These are phyloP conservation scores for Cataglyphis rosenhaueri DNA, from an alignment of 2,888 invertebrate genomes.

Conservation along the genomic window DNA sequence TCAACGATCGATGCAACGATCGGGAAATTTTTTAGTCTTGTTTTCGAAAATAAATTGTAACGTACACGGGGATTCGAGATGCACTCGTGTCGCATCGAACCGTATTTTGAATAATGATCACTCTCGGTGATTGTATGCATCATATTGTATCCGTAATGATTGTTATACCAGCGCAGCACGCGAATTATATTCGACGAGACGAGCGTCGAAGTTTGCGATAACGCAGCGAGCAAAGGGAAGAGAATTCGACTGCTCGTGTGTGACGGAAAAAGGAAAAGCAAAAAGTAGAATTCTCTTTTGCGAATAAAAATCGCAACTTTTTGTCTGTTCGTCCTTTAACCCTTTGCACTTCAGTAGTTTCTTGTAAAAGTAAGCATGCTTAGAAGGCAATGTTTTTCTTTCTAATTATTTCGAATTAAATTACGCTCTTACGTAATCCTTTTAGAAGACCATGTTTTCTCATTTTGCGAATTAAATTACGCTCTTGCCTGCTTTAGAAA, in stretches of 20 bases:
- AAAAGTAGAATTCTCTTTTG: constrained; percentile 1
- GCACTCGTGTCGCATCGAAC: constrained; percentile 3
- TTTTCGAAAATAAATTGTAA: background rate
- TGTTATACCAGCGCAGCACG: constrained; percentile 17
- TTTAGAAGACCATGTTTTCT: background rate
- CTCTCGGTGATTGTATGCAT: constrained; percentile 16
- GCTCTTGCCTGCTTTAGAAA: background rate
- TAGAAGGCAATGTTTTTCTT: too few relatives aligned
- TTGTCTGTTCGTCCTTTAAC: constrained; percentile 26
- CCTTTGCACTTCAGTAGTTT: background rate
- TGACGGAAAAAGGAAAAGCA: background rate
- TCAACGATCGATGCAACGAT: constrained; percentile 61
- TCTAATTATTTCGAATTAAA: background rate
- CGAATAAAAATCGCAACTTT: constrained; percentile 5
- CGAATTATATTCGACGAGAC: constrained; percentile 4
- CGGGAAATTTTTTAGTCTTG: constrained; percentile 17
- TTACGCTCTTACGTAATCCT: background rate
- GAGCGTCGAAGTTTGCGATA: constrained; percentile 33
- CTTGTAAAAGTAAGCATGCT: background rate
- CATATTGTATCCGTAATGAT: constrained; percentile 5
- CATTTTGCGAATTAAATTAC: background rate
- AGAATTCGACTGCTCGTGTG: constrained; percentile 15
- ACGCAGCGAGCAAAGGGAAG: constrained; percentile 39
- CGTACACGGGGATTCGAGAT: background rate
- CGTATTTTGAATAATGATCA: background rate